Evolutionary conservation across 2,888 invertebrate genomes (phyloP), one percentile per base, ranked within the genome.

Genomic region (Phania funesta): DNA sequence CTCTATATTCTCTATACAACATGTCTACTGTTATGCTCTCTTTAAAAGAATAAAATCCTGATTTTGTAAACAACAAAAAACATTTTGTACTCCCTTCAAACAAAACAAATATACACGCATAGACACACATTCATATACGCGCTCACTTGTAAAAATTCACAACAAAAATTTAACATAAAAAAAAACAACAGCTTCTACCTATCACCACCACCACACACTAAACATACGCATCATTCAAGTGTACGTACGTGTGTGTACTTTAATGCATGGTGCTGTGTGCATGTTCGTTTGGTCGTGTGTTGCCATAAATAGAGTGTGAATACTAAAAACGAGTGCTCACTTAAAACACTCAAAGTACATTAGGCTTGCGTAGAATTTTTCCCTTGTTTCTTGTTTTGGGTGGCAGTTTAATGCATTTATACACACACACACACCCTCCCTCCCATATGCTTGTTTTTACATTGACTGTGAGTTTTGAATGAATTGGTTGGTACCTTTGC

Each of bases 331-430:
- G 67, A 60, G 79, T 44, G 60, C 35, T 46, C 29, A 35, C 46
- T 56, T 48, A n/a, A 64, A 65, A 11, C 48, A 73, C 77, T 75
- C 81, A 81, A 81, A 81, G 77, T 73, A 62, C 68, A 62, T 78
- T 56, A 78, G 46, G 48, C 73, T 67, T 81, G 77, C 81, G 81
- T 78, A 80, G 18, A 62, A 52, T 62, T 68, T 68, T 35, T 52
- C 18, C 52, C 44, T 29, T 18, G 46, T 38, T 62, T 54, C 22
- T 44, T 4, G 18, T 44, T 41, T 50, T 13, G 54, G 32, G 62
- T 35, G 54, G 50, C 46, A 56, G 32, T 54, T 52, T 11, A 56
- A 32, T 46, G 32, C 50, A 52, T 6, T 56, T 18, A 29, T 7
- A 41, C 16, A 35, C 5, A 24, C 32, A 52, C 22, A 60, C 44